phyloP scores from a whole-genome alignment of 2,888 invertebrate species.

The Hirtodrosophila trivittata region DNA sequence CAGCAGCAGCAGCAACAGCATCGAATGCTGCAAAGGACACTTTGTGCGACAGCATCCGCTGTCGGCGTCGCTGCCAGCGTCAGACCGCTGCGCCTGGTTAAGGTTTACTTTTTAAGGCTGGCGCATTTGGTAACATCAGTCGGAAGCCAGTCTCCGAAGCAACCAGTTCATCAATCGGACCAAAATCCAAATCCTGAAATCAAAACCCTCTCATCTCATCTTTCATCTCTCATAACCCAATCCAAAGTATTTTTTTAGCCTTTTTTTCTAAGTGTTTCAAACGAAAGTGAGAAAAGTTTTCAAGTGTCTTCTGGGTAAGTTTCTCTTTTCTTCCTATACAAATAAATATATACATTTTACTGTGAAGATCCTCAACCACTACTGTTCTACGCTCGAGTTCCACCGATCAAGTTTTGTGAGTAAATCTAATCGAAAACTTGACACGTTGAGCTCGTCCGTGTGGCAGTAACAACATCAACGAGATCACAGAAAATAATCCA shows the following conservation, averaged over 20 bases:
- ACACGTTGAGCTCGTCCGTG: slow-evolving; percentile 73
- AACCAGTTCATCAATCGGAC: slow-evolving; percentile 64
- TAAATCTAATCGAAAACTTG: slow-evolving; percentile 68
- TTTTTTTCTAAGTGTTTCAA: slow-evolving; percentile 7
- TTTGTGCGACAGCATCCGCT: slow-evolving; percentile 42
- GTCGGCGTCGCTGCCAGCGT: slow-evolving; percentile 40
- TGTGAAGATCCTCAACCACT: not conserved
- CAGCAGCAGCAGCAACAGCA: slow-evolving; percentile 3
- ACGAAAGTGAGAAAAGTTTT: not conserved
- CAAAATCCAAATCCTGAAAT: not conserved
- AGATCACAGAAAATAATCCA: slow-evolving; percentile 1
- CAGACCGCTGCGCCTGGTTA: slow-evolving; percentile 64
- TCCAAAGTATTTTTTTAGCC: slow-evolving; percentile 10
- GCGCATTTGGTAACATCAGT: slow-evolving; percentile 80
- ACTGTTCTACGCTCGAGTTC: slow-evolving; percentile 62
- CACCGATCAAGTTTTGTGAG: slow-evolving; percentile 73
- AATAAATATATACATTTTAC: not conserved
- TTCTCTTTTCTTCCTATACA: not conserved
- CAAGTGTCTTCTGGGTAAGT: slow-evolving; percentile 8
- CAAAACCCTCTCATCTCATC: not conserved
- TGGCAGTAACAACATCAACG: slow-evolving; percentile 23
- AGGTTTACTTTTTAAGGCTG: slow-evolving; percentile 73
- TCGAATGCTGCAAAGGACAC: slow-evolving; percentile 61
- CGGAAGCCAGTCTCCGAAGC: slow-evolving; percentile 79
- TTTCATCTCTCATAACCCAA: not conserved